These are phyloP conservation scores for Rhinoraja longicauda DNA, from an alignment of 2,797 vertebrate species.

Conservation along the genomic window DNA sequence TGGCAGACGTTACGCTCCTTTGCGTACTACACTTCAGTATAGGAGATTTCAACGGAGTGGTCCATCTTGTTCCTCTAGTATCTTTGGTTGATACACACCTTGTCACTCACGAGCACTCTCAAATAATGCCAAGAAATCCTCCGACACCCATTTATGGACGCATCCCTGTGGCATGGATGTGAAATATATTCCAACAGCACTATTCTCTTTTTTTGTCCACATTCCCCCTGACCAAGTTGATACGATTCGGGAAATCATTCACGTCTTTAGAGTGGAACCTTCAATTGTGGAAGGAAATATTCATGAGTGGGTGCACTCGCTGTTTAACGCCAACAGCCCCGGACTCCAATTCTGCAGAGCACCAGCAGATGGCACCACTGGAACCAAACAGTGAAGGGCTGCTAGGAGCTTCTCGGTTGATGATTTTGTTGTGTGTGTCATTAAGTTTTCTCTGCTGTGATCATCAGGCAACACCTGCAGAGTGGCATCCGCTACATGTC, in stretches of 20 bases:
- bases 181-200: slow-evolving; percentile 12
- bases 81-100: slow-evolving; percentile 27
- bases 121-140: slow-evolving; percentile 14
- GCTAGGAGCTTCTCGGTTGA: not conserved
- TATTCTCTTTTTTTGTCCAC: not conserved
- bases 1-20: no score
- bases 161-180: not conserved
- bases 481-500: not conserved
- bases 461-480: not conserved
- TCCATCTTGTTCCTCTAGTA: no score
- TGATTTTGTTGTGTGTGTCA: not conserved
- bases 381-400: not conserved
- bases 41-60: no score
- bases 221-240: not conserved
- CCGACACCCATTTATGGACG: slow-evolving; percentile 7
- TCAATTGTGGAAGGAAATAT: not conserved
- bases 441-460: not conserved
- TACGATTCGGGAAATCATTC: slow-evolving; percentile 15
- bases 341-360: not conserved
- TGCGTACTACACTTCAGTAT: no score
- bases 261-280: not conserved
- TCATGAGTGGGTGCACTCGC: not conserved
- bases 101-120: slow-evolving; percentile 9
- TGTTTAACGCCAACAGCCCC: not conserved
- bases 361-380: slow-evolving; percentile 31